Evolutionary conservation across 2,797 vertebrate genomes (phyloP).

Genomic region (Enteromius fasciolatus): DNA sequence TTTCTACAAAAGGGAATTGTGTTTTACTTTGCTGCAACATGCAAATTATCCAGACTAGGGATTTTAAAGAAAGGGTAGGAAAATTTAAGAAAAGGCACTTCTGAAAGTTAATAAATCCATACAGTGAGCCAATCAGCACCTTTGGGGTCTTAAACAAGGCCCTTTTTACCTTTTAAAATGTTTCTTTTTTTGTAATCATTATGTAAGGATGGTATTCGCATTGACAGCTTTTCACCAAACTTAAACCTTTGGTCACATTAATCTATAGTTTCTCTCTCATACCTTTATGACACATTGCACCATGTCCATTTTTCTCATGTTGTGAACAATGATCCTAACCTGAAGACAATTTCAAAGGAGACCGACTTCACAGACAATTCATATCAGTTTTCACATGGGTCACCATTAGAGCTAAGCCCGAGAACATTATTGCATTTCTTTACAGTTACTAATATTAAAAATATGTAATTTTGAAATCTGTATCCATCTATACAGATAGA

Average conservation of each 20-base stretch:
- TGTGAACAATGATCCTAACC: slow-evolving; percentile 38
- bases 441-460: slow-evolving; percentile 53
- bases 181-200: slow-evolving; percentile 25
- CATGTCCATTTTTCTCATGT: slow-evolving; percentile 8
- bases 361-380: slow-evolving; percentile 17
- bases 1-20: slow-evolving; percentile 8
- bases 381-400: slow-evolving; percentile 25
- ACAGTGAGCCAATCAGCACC: slow-evolving; percentile 41
- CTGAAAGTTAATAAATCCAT: slow-evolving; percentile 34
- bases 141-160: slow-evolving; percentile 33
- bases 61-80: background rate
- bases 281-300: slow-evolving; percentile 49
- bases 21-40: slow-evolving; percentile 16
- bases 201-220: slow-evolving; percentile 22
- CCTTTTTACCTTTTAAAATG: slow-evolving; percentile 36
- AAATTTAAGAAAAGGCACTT: slow-evolving; percentile 58
- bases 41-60: background rate
- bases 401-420: slow-evolving; percentile 37
- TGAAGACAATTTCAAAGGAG: slow-evolving; percentile 33
- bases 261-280: slow-evolving; percentile 44
- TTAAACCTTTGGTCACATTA: slow-evolving; percentile 64
- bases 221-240: slow-evolving; percentile 28
- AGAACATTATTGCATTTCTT: slow-evolving; percentile 50
- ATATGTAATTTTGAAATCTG: slow-evolving; percentile 54
- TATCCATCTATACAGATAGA: slow-evolving; percentile 18